Conservation (phyloP, 2,888 invertebrate species). For the Lasius fuliginosus region DNA sequence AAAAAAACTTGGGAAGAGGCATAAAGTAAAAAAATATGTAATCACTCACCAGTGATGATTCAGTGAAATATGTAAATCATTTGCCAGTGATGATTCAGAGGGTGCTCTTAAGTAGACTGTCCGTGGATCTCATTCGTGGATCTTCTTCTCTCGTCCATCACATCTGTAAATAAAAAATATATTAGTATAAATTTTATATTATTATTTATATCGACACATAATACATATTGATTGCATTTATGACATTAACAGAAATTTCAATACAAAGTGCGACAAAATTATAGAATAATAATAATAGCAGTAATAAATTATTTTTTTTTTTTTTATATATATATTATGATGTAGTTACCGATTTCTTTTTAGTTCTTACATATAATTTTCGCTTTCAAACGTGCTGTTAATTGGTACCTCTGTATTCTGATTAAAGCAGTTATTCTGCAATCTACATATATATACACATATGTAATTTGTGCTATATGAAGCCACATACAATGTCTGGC, state of each 20-base stretch:
- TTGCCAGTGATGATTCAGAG: background rate
- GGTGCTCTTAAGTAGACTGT: background rate
- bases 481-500: slow-evolving; percentile 22
- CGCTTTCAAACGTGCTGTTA: background rate
- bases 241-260: background rate
- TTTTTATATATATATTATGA: background rate
- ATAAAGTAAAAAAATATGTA: background rate
- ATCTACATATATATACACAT: background rate
- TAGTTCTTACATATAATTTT: background rate
- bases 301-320: slow-evolving; percentile 5
- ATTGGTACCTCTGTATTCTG: slow-evolving; percentile 9
- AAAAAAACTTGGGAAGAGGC: background rate
- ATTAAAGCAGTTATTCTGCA: slow-evolving; percentile 25
- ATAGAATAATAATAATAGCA: background rate
- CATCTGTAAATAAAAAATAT: background rate
- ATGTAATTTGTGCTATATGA: slow-evolving; percentile 25
- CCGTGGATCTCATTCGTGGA: no score
- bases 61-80: background rate
- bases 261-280: background rate
- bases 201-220: background rate
- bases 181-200: slow-evolving; percentile 5
- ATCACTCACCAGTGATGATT: background rate
- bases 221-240: background rate
- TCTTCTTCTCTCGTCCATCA: background rate
- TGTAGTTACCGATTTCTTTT: background rate